phyloP scores from a whole-genome alignment of 2,113 vertebrate genomes.

The Pluvianellus socialis region DNA sequence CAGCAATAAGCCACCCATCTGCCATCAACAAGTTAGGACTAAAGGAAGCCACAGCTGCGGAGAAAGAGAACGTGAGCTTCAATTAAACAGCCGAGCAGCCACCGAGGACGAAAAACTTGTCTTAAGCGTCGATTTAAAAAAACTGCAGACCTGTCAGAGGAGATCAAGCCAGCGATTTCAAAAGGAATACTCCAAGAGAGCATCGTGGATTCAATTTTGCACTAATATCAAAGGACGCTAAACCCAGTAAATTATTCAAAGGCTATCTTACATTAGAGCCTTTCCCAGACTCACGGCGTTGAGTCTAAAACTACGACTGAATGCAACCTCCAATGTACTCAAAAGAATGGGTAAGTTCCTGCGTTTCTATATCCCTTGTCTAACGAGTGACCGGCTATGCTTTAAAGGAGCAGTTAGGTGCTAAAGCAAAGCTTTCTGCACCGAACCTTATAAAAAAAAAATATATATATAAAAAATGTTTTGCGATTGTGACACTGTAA shows the following conservation, averaged over 20 bases:
- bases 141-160: constrained; percentile 46
- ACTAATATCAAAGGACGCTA: constrained; percentile 63
- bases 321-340: constrained; percentile 99
- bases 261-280: constrained; percentile 87
- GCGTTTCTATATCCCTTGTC: constrained; percentile 76
- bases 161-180: constrained; percentile 73
- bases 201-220: constrained; percentile 68
- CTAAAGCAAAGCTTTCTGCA: constrained; percentile 27
- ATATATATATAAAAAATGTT: constrained; percentile 17
- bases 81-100: constrained; percentile 84
- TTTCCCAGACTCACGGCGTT: constrained; percentile 89
- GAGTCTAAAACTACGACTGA: constrained; percentile 97
- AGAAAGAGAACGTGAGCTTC: constrained; percentile 78
- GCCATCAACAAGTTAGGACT: constrained; percentile 98
- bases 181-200: constrained; percentile 73
- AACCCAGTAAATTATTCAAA: constrained; percentile 82
- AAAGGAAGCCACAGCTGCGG: constrained; percentile 78
- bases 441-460: constrained; percentile 45
- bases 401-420: constrained; percentile 47
- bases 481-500: constrained; percentile 31
- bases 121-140: constrained; percentile 51
- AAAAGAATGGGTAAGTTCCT: constrained; percentile 99
- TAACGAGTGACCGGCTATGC: constrained; percentile 31
- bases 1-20: constrained; percentile 86
- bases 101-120: constrained; percentile 71